These are phyloP conservation scores for Leptinotarsa defecta DNA, from an alignment of 1,140 invertebrate species.

Conservation along the genomic window DNA sequence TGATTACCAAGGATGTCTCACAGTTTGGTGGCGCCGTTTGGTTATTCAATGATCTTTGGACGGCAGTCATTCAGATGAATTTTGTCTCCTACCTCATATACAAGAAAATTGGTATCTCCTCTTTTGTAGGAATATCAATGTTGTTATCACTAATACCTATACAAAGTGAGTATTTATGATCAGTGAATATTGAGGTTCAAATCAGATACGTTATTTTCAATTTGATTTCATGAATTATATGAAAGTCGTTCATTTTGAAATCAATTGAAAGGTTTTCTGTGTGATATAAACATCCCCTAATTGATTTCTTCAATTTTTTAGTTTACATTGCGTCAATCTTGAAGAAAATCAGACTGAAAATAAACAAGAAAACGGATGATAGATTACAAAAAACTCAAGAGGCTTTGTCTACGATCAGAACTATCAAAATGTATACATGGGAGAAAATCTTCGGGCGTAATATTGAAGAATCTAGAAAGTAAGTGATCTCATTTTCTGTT, in stretches of 20 bases:
- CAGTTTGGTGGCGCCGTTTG: constrained; percentile 70
- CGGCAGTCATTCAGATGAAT: constrained; percentile 79
- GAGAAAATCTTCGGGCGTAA: constrained; percentile 76
- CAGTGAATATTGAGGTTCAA: no score
- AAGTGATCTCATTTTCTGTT: constrained; percentile 22
- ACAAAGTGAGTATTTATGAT: constrained; percentile 64
- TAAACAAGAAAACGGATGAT: constrained; percentile 65
- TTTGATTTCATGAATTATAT: no score
- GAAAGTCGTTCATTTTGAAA: no score
- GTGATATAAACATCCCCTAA: background rate
- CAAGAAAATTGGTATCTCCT: constrained; percentile 71
- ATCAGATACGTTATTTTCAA: no score
- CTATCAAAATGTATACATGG: constrained; percentile 91
- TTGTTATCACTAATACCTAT: constrained; percentile 82
- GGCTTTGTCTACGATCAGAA: constrained; percentile 76
- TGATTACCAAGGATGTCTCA: constrained; percentile 87
- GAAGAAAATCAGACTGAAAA: constrained; percentile 35
- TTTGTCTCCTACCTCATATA: constrained; percentile 80
- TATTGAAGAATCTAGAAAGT: constrained; percentile 54
- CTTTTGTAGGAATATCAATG: constrained; percentile 77
- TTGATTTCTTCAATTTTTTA: constrained; percentile 26
- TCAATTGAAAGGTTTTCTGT: background rate
- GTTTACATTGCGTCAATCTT: constrained; percentile 41
- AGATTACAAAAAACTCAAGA: constrained; percentile 84
- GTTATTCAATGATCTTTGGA: constrained; percentile 77